These are phyloP conservation scores for Hydrochoerus hydrochaeris DNA, from an alignment of 2,113 vertebrate genomes.

Conservation along the genomic window DNA sequence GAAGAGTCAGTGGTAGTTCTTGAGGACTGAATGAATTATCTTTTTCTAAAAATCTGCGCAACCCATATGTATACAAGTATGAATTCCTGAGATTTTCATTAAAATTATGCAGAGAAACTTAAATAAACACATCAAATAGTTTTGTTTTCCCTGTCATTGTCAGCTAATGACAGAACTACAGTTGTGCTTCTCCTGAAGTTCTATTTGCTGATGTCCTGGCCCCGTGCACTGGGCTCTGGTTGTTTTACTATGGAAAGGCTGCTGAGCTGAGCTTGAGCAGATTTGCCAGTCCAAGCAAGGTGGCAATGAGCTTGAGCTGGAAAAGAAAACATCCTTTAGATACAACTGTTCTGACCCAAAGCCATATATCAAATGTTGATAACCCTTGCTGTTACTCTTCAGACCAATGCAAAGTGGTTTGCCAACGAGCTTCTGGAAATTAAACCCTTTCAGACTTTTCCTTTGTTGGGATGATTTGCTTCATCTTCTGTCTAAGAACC, in stretches of 20 bases:
- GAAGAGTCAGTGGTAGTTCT: not conserved
- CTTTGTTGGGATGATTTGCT: not conserved
- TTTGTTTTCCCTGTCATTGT: too few species aligned
- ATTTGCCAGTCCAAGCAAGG: accelerated
- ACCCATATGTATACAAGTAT: not conserved
- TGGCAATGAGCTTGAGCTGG: not conserved
- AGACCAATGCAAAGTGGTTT: not conserved
- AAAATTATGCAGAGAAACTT: not conserved
- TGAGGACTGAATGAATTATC: not conserved
- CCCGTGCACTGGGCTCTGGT: not conserved
- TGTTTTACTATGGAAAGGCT: not conserved
- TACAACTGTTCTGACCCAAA: not conserved
- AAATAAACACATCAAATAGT: not conserved
- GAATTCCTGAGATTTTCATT: not conserved
- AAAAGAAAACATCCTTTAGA: not conserved
- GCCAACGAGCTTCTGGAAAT: not conserved
- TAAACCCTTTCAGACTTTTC: not conserved
- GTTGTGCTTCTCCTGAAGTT: not conserved
- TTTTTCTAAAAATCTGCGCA: not conserved
- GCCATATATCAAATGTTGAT: not conserved
- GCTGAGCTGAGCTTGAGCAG: not conserved
- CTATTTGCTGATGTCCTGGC: not conserved
- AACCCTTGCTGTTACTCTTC: not conserved
- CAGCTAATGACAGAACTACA: not conserved
- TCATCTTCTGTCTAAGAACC: not conserved